Conservation (phyloP, 2,113 vertebrate genomes). For the Chaetodon trifascialis region DNA sequence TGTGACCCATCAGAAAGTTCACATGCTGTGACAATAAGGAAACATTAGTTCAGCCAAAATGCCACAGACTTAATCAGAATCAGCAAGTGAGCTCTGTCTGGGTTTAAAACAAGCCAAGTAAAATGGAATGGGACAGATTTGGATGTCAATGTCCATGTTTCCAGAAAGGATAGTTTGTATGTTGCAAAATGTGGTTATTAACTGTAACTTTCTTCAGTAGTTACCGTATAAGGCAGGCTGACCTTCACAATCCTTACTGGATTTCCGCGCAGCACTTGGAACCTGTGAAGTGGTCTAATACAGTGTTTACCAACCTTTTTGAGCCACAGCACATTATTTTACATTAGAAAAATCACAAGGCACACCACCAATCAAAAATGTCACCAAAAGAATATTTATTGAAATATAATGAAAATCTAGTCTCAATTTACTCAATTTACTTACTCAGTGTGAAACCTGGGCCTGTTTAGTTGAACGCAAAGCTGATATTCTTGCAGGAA, state of each 20-base stretch:
- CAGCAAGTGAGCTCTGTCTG: not conserved
- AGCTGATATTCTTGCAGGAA: no score
- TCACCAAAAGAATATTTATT: no score
- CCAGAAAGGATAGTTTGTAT: not conserved
- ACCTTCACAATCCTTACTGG: not conserved
- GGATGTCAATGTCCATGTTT: not conserved
- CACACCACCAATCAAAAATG: no score
- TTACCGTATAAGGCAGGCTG: not conserved
- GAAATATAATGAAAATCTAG: no score
- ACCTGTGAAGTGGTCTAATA: conserved; percentile 11
- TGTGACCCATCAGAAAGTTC: not conserved
- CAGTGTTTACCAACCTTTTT: no score
- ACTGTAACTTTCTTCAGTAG: not conserved
- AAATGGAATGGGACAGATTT: not conserved
- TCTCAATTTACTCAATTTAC: no score
- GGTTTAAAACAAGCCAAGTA: not conserved
- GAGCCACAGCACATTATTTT: no score
- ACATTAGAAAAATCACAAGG: no score
- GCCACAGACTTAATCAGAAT: not conserved
- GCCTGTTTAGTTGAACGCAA: no score
- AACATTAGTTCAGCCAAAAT: not conserved
- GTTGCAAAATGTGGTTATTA: not conserved
- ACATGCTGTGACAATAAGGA: not conserved
- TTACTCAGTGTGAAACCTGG: no score
- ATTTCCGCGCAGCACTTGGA: not conserved